Percentiles rank a stretch among this genome's conserved stretches.
phyloP scores from a whole-genome alignment of 2,797 vertebrate genomes.

The Margarornis squamiger region DNA sequence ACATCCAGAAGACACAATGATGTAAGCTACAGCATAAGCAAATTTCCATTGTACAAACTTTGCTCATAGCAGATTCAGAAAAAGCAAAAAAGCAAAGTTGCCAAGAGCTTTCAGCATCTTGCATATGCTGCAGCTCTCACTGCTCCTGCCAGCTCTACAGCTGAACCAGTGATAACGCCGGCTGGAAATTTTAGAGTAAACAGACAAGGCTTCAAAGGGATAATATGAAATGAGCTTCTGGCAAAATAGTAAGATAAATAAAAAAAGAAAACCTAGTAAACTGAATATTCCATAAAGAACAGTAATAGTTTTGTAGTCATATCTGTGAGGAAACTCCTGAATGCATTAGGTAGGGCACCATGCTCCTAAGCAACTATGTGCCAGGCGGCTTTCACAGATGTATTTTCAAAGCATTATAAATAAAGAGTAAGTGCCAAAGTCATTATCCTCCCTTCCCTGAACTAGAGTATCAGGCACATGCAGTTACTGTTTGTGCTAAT shows the following conservation, averaged over 20 bases:
- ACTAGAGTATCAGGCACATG: constrained; percentile 29
- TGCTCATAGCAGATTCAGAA: background rate
- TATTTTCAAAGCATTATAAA: constrained; percentile 37
- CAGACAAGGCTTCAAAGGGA: background rate
- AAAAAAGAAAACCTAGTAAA: background rate
- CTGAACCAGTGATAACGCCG: background rate
- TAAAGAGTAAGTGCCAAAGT: constrained; percentile 18
- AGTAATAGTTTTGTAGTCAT: background rate
- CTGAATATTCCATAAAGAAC: background rate
- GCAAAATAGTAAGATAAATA: background rate
- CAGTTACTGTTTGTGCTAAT: constrained; percentile 22
- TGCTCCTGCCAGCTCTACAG: constrained; percentile 13
- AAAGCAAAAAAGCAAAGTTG: background rate
- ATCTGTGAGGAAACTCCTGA: background rate
- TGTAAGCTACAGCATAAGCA: background rate
- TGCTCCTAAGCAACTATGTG: background rate
- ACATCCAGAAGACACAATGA: background rate
- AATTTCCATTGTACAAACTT: background rate
- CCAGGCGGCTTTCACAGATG: background rate
- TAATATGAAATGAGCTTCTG: background rate
- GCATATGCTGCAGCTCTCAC: background rate
- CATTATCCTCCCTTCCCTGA: constrained; percentile 9
- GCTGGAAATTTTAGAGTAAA: constrained; percentile 16
- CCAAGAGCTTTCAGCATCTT: constrained; percentile 25
- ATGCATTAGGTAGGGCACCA: background rate